These are phyloP conservation scores for Spermophilus dauricus DNA, from an alignment of 2,113 vertebrate species.

Conservation along the genomic window DNA sequence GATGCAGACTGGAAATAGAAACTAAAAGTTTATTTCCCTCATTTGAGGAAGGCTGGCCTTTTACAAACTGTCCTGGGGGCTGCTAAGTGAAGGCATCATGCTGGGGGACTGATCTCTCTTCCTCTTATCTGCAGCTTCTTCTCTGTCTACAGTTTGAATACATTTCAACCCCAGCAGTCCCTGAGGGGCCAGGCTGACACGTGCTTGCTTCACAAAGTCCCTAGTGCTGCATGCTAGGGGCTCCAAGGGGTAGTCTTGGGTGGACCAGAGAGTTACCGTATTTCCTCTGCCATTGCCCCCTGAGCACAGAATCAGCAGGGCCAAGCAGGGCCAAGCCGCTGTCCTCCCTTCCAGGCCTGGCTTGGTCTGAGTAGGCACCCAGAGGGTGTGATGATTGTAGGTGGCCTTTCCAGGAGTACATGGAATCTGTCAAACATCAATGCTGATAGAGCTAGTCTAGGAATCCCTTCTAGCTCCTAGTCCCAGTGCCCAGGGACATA, in stretches of 20 bases:
- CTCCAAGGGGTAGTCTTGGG: conserved; percentile 38
- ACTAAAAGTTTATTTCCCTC: background rate
- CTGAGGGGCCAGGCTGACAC: conserved; percentile 22
- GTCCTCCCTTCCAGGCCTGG: too few relatives aligned
- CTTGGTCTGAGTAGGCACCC: background rate
- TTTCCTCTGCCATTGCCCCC: conserved; percentile 79
- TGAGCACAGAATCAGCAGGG: background rate
- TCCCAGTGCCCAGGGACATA: background rate
- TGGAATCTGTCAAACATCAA: background rate
- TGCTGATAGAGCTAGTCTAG: conserved; percentile 33
- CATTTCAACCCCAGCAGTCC: conserved; percentile 30
- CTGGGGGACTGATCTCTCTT: conserved; percentile 32
- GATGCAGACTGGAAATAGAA: conserved; percentile 56
- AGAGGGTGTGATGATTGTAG: background rate
- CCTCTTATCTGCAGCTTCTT: background rate
- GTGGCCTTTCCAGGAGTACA: conserved; percentile 51
- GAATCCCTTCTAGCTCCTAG: conserved; percentile 15
- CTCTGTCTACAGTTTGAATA: background rate
- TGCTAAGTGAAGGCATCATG: background rate
- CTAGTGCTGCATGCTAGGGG: background rate
- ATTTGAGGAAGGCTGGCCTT: background rate
- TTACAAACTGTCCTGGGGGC: background rate
- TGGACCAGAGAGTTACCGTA: background rate
- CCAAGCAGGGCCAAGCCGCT: background rate
- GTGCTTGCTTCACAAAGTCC: background rate